Evolutionary conservation across 2,888 invertebrate species (phyloP), one percentile per base, ranked within the genome.

Genomic region (Tipula lateralis): DNA sequence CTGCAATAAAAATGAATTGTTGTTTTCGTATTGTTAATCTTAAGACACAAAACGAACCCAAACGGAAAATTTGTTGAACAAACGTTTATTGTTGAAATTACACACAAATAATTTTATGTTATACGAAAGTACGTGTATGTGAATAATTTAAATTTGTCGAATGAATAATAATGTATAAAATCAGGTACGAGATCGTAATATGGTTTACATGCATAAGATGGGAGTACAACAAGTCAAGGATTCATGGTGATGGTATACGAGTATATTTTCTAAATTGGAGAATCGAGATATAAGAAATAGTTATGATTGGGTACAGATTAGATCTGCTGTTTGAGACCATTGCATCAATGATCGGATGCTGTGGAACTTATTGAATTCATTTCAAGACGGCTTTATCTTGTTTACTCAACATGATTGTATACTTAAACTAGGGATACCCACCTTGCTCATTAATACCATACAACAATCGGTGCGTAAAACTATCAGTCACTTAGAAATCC

Each of bases 131-230:
- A 66, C 66, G 66, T 66, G 66, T 9, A 66, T 66, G 66, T 66
- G 66, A 66, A 66, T 66, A 66, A 66, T 66, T 66, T 66, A 66
- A 66, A 24, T 66, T 66, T 66, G 66, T 66, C 66, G 66, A 66
- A 66, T 66, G 12, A 66, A 44, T 44, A n/a, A 16, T 7, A 36
- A n/a, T n/a, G n/a, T n/a, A n/a, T n/a, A 36, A 36, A 3, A 34
- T 12, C 36, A 36, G 36, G 36, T 36, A 36, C 44, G 44, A 44
- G n/a, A 44, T 2, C 9, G 9, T 44, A 44, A 44, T 44, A 6
- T 44, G 44, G 44, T 44, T 5, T 44, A n/a, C 44, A n/a, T n/a
- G 16, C 44, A 44, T n/a, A 44, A 44, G 44, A 44, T 44, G n/a
- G n/a, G 44, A n/a, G 3, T n/a, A 44, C n/a, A 44, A 44, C 13